phyloP scores from a whole-genome alignment of 1,140 invertebrate genomes.

The Teleopsis dalmanni region DNA sequence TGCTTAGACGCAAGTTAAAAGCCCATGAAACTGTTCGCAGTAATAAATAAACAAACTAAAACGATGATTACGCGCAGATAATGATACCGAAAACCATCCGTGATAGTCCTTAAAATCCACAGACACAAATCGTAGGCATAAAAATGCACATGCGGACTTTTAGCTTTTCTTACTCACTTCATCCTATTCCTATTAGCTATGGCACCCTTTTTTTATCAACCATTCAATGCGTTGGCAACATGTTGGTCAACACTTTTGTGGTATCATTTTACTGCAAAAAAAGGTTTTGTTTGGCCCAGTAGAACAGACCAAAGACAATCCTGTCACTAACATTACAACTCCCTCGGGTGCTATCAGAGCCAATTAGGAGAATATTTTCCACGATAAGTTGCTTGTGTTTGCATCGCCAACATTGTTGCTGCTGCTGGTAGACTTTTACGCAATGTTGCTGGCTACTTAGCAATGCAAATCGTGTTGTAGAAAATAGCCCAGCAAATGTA shows the following conservation, averaged over 20 bases:
- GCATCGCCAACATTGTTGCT: too few relatives aligned
- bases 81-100: conserved; percentile 7
- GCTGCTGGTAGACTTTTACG: too few relatives aligned
- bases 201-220: too few relatives aligned
- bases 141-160: conserved; percentile 4
- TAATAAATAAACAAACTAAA: conserved; percentile 5
- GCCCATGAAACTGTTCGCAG: not conserved
- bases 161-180: too few relatives aligned
- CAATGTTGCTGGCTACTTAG: too few relatives aligned
- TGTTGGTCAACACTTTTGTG: too few relatives aligned
- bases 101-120: not conserved
- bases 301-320: too few relatives aligned
- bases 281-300: too few relatives aligned
- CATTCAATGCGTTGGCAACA: too few relatives aligned
- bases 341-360: conserved; percentile 41
- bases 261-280: too few relatives aligned
- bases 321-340: conserved; percentile 19
- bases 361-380: conserved; percentile 35
- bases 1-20: not conserved
- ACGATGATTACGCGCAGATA: conserved; percentile 5
- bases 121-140: not conserved
- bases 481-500: not conserved
- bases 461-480: conserved; percentile 9
- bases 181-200: too few relatives aligned
- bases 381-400: conserved; percentile 7